Conservation (phyloP, 2,888 invertebrate genomes). For the Alcis repandata region DNA sequence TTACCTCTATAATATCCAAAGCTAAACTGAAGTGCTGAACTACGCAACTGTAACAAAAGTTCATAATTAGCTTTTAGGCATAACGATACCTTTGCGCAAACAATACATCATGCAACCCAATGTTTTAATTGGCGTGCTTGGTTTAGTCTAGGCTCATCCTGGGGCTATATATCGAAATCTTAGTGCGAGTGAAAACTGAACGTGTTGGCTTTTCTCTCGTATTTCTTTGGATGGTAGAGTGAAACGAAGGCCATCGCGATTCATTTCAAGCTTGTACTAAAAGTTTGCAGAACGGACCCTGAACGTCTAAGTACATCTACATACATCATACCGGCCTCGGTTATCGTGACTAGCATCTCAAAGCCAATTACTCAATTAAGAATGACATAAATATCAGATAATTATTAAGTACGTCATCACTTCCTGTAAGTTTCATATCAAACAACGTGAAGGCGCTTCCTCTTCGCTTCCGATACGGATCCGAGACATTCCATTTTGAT, state of each 20-base stretch:
- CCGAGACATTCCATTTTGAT: conserved; percentile 53
- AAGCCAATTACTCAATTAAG: conserved; percentile 31
- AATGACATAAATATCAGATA: conserved; percentile 39
- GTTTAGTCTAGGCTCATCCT: too few species aligned
- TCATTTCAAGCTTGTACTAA: too few species aligned
- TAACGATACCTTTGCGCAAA: too few species aligned
- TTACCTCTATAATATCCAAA: background rate
- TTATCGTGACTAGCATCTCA: conserved; percentile 11
- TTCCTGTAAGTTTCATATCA: conserved; percentile 31
- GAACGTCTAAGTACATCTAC: too few species aligned
- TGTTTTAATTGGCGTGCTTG: background rate
- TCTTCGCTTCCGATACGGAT: conserved; percentile 53
- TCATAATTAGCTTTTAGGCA: background rate
- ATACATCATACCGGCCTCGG: background rate
- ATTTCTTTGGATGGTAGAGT: too few species aligned
- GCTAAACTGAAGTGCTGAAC: background rate
- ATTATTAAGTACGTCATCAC: conserved; percentile 40
- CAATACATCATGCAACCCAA: too few species aligned
- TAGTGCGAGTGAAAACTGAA: too few species aligned
- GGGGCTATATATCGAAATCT: too few species aligned
- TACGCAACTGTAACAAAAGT: conserved; percentile 21
- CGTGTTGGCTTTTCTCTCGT: too few species aligned
- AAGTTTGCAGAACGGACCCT: too few species aligned
- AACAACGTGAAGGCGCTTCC: conserved; percentile 56
- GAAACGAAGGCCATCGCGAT: too few species aligned